Conservation (phyloP, 2,888 invertebrate genomes). For the Lissocephala sabroskyi region DNA sequence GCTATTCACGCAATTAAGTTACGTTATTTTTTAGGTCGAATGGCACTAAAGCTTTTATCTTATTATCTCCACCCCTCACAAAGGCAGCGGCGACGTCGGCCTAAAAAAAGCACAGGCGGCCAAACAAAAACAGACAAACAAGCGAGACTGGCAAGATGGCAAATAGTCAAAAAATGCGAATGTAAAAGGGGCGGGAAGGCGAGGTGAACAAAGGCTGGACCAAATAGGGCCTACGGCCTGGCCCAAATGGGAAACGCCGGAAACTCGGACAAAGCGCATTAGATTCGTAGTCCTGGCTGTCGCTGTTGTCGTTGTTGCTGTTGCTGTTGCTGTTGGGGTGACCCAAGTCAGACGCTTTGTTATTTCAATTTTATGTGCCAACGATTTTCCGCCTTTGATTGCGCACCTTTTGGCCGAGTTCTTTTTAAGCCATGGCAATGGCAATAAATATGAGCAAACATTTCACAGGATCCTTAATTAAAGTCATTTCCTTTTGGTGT, state of each 20-base stretch:
- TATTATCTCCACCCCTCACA: conserved; percentile 41
- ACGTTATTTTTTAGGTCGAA: conserved; percentile 47
- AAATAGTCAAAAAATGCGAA: conserved; percentile 32
- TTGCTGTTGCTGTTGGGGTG: too few species aligned
- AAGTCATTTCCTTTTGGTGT: conserved; percentile 47
- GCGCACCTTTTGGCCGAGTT: conserved; percentile 31
- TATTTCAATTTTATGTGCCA: conserved; percentile 53
- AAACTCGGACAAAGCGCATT: conserved; percentile 17
- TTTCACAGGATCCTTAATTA: conserved; percentile 60
- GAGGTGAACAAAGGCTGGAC: conserved; percentile 7
- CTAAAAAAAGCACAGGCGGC: conserved; percentile 9
- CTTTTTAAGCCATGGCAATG: not conserved
- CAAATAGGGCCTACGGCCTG: conserved; percentile 16
- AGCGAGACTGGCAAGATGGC: conserved; percentile 31
- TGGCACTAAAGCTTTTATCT: conserved; percentile 57
- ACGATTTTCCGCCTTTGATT: conserved; percentile 48
- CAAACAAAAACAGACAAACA: conserved; percentile 29
- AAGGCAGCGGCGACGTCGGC: conserved; percentile 24
- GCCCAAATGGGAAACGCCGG: conserved; percentile 10
- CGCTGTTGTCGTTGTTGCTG: too few species aligned
- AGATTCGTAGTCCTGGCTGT: not conserved
- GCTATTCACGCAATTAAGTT: conserved; percentile 48
- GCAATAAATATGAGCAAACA: conserved; percentile 53
- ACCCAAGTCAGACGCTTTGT: conserved; percentile 28
- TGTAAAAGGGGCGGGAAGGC: conserved; percentile 4